Conservation (phyloP, 2,888 invertebrate species). For the Saturnia japonica region DNA sequence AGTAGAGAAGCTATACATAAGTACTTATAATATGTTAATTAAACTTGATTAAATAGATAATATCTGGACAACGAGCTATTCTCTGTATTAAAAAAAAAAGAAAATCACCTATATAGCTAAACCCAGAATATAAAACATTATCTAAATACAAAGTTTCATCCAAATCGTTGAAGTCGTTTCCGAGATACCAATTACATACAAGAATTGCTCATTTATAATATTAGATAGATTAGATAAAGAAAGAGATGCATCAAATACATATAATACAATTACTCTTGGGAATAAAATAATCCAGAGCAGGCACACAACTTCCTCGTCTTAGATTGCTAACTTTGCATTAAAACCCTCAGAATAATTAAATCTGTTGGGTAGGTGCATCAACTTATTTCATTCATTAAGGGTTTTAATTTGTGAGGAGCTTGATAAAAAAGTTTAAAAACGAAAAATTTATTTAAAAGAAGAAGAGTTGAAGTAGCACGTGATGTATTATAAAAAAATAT, state of each 20-base stretch:
- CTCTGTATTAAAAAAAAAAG: no score
- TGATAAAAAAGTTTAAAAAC: not conserved
- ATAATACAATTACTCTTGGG: not conserved
- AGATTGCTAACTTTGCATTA: conserved; percentile 15
- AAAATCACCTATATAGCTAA: no score
- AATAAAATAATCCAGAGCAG: conserved; percentile 2
- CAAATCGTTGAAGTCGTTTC: no score
- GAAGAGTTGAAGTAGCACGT: not conserved
- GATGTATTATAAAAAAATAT: no score
- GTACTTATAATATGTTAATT: no score
- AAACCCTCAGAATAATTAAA: conserved; percentile 33
- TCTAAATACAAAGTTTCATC: no score
- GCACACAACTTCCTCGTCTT: not conserved
- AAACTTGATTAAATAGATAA: no score
- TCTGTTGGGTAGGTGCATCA: conserved; percentile 32
- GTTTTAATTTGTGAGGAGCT: conserved; percentile 42
- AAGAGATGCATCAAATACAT: not conserved
- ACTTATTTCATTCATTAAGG: conserved; percentile 47
- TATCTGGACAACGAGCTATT: no score
- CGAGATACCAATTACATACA: no score
- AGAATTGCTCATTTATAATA: no score
- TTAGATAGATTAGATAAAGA: not conserved
- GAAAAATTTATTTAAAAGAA: not conserved
- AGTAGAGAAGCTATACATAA: no score
- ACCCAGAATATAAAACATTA: no score